Evolutionary conservation across 1,140 invertebrate species (phyloP).

Genomic region (Parasteatoda tepidariorum): DNA sequence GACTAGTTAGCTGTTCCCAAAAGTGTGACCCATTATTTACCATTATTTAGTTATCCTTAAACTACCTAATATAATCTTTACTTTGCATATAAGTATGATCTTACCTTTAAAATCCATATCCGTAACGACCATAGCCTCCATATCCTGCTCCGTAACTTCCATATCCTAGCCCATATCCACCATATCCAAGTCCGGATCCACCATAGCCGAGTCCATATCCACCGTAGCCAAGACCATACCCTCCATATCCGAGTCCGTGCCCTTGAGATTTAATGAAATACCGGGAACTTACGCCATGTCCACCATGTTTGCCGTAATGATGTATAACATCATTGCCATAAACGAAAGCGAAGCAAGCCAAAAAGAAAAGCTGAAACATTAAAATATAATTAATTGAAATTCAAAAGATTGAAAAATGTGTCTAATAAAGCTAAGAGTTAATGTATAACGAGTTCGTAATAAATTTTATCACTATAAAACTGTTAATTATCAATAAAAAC

Average conservation of each 20-base stretch:
- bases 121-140: not conserved
- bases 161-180: not conserved
- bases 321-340: not conserved
- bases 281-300: constrained; percentile 4
- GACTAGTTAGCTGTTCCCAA: too few relatives aligned
- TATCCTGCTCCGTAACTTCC: not conserved
- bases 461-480: too few relatives aligned
- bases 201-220: constrained; percentile 17
- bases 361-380: not conserved
- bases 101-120: not conserved
- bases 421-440: too few relatives aligned
- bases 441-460: too few relatives aligned
- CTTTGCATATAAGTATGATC: too few relatives aligned
- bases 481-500: too few relatives aligned
- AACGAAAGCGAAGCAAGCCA: constrained; percentile 8
- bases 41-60: too few relatives aligned
- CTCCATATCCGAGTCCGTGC: not conserved
- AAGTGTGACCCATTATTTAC: too few relatives aligned
- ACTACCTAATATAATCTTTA: too few relatives aligned
- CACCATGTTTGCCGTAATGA: not conserved
- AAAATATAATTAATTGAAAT: too few relatives aligned
- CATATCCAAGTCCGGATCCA: not conserved
- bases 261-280: constrained; percentile 16
- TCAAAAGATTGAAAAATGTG: too few relatives aligned
- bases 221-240: not conserved